Evolutionary conservation across 2,797 vertebrate species (phyloP), one percentile per base, ranked within the genome.

Genomic region (Hozukius guyotensis): DNA sequence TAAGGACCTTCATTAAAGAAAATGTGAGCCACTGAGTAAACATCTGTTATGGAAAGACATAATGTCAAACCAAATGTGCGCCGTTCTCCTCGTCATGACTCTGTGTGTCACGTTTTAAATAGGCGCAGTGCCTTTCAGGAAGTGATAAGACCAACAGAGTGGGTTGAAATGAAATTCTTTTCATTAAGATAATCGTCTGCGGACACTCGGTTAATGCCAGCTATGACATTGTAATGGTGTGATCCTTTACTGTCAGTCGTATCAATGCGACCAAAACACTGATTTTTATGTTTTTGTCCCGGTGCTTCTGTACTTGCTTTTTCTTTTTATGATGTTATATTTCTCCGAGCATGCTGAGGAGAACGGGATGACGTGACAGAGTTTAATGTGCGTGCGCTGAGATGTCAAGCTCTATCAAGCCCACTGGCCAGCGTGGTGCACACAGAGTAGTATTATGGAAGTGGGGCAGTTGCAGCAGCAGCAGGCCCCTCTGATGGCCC

Each of bases 391-490:
- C 73, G 72, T 87, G 84, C 63, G 80, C 74, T 70, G 75, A 90
- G 88, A 93, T 91, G 88, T 91, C 90, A 89, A 80, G 75, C 82
- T 84, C 64, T 78, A 76, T 88, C 83, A 86, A 77, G 81, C 77
- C 85, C 63, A 82, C 71, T 90, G 91, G 80, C 84, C 91, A 57
- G 80, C 32, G 13, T 8, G n/a, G 86, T 82, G 87, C 90, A 94
- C 88, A 93, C 82, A 92, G 89, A 81, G 80, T 60, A 70, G 90
- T 87, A 90, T 93, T 93, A 91, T 94, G 85, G 88, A 90, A 93
- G 89, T 90, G 88, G 88, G 91, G 89, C 92, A 90, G 88, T 92
- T 92, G 82, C 82, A 91, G 85, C 84, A 90, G 85, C 82, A 91
- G 85, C 83, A 90, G 85, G 87, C 90, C 92, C 78, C 81, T 84